Percentiles rank a stretch among this genome's conserved stretches.
phyloP scores from a whole-genome alignment of 1,140 invertebrate species.

The Thalassaphorura encarpata region DNA sequence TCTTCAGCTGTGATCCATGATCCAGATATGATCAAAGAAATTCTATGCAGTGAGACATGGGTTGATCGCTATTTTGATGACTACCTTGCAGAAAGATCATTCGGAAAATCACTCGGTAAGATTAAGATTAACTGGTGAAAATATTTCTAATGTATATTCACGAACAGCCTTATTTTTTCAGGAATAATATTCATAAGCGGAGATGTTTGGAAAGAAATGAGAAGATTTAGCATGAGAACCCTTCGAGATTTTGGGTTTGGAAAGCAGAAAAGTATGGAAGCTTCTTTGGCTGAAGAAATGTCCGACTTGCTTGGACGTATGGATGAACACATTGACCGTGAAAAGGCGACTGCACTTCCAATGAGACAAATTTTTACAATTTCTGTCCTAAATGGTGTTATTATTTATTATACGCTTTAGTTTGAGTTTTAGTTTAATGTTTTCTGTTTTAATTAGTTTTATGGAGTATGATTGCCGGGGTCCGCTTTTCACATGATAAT shows the following conservation, averaged over 20 bases:
- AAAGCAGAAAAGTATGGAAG: conserved; percentile 19
- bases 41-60: conserved; percentile 2
- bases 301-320: conserved; percentile 45
- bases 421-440: too few species aligned
- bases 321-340: conserved; percentile 37
- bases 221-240: conserved; percentile 64
- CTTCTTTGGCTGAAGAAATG: conserved; percentile 41
- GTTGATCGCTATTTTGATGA: background rate
- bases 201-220: conserved; percentile 68
- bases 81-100: conserved; percentile 1
- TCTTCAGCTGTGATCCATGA: background rate
- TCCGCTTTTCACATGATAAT: conserved; percentile 42
- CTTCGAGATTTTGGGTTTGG: conserved; percentile 59
- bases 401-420: too few species aligned
- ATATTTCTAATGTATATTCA: too few species aligned
- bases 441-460: too few species aligned
- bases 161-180: too few species aligned
- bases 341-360: background rate
- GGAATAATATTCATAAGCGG: conserved; percentile 58
- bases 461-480: conserved; percentile 77
- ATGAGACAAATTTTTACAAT: conserved; percentile 32
- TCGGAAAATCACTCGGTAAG: conserved; percentile 1
- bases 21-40: conserved; percentile 6
- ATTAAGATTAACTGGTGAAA: too few species aligned
- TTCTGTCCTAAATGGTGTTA: conserved; percentile 64